Evolutionary conservation across 2,888 invertebrate species (phyloP).

Genomic region (Terebella lapidaria): DNA sequence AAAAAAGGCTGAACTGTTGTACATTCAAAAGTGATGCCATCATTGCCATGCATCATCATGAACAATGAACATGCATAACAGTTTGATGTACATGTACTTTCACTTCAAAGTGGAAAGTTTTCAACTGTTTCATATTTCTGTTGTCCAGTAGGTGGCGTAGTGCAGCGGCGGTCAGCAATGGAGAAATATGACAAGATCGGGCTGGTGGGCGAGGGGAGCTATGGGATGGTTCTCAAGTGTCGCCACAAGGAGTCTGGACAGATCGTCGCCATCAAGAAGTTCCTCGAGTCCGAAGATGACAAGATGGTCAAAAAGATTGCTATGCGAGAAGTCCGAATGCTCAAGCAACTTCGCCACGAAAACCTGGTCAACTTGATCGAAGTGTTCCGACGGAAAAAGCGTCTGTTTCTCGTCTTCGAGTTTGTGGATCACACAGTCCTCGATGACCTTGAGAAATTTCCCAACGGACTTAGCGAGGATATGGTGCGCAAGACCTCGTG

Average conservation of each 20-base stretch:
- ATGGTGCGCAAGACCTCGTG: conserved; percentile 71
- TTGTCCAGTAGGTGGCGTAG: too few species aligned
- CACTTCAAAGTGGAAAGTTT: too few species aligned
- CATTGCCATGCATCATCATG: too few species aligned
- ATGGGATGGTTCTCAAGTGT: conserved; percentile 94
- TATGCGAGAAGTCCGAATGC: conserved; percentile 84
- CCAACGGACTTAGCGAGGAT: conserved; percentile 69
- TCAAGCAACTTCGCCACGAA: conserved; percentile 86
- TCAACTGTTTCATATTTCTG: too few species aligned
- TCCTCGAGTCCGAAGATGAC: conserved; percentile 94
- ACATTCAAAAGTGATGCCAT: too few species aligned
- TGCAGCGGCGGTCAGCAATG: too few species aligned
- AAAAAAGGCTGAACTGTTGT: too few species aligned
- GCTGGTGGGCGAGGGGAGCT: conserved; percentile 91
- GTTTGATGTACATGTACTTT: too few species aligned
- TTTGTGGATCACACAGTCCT: conserved; percentile 80
- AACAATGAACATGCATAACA: too few species aligned
- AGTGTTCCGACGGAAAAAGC: conserved; percentile 76
- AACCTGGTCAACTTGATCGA: conserved; percentile 84
- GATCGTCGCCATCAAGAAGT: conserved; percentile 93
- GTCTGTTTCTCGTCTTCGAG: conserved; percentile 83
- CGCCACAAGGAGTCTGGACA: conserved; percentile 90
- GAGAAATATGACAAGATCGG: conserved; percentile 82
- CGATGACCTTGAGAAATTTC: conserved; percentile 73
- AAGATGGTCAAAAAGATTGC: conserved; percentile 94